Evolutionary conservation across 2,113 vertebrate genomes (phyloP), one percentile per base, ranked within the genome.

Genomic region (Ginglymostoma cirratum): DNA sequence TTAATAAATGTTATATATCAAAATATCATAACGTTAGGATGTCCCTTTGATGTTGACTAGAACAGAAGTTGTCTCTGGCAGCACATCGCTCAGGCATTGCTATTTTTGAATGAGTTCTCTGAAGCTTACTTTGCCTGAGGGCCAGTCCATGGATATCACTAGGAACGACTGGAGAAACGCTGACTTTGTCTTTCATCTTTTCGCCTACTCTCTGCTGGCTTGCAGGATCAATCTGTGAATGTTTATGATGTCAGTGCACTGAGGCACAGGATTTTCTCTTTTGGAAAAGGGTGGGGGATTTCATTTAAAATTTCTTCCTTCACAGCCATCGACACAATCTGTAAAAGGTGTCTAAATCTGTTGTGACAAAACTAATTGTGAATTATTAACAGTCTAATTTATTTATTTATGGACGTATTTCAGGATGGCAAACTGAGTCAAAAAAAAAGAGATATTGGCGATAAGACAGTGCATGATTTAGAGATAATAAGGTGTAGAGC

Each of bases 21-120:
- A 95, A 95, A 95, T 93, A 72, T 70, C 66, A 95, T 72, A 95
- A 72, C 94, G 72, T 95, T 95, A 95, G 45, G 67, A 42, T 95
- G 42, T 42, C 24, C 89, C 94, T 95, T 95, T 95, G 94, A 95
- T 76, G 94, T 95, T 72, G 94, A 95, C 52, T 72, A 19, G 69
- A 95, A 72, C 69, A 72, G 69, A 70, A 95, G 94, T 76, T 76
- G 94, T 93, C 69, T 95, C 94, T 72, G 42, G 66, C 69, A 30
- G 94, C 69, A 72, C 67, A 72, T 48, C 15, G 27, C 93, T 21
- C 93, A 95, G 66, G 67, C 66, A 72, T 24, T 27, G 94, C 67
- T 72, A 70, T 95, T 95, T 72, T 76, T 95, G 94, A 95, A 95
- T 95, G 94, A 95, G 42, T 14, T 72, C 94, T 72, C 94, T 95